Base-by-base conservation (phyloP, 2,888 invertebrate genomes). In the Drosophila nr. fundita region DNA sequence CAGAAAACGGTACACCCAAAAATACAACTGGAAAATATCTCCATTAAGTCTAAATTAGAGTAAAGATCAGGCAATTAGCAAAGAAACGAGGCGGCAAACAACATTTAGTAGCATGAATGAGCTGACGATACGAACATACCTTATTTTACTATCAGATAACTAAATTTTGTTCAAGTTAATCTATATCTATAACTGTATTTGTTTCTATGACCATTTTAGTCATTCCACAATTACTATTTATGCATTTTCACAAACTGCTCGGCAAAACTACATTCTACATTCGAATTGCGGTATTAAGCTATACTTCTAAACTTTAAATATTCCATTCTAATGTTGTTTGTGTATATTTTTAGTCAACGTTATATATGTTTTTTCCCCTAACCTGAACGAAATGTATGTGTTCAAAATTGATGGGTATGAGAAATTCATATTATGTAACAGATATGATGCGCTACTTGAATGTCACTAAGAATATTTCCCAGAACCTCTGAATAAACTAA, bases 401-500 rank as follows among this genome's bases (percentile, higher is more conserved):
- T 78, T 66, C 53, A 53, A 61, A 57, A 61, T 62, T 55, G 70
- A 34, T 60, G 58, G 73, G 52, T 60, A 68, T 34, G 50, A 68
- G 61, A 61, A 76, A 69, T 80, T 77, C 78, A 82, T 90, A 86
- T 80, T 76, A 88, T 68, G 71, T 69, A 74, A 73, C 69, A 66
- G 42, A 48, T 45, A 81, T 70, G 50, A 65, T 60, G 49, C 21
- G 58, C 66, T 69, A 68, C 49, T 65, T 64, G 49, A 67, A 76
- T 64, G 72, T 38, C 66, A 58, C 53, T 61, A 81, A 78, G 78
- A 48, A n/a, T 70, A 78, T 63, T 80, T 53, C 66, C 80, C 63
- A 64, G 54, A 82, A 69, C 82, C 80, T 72, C 81, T 84, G 71
- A 87, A 89, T 81, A 87, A 89, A 89, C 67, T 87, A 87, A 87